Base-by-base conservation (phyloP, 2,113 vertebrate species). In the Zosterops hypoxanthus region DNA sequence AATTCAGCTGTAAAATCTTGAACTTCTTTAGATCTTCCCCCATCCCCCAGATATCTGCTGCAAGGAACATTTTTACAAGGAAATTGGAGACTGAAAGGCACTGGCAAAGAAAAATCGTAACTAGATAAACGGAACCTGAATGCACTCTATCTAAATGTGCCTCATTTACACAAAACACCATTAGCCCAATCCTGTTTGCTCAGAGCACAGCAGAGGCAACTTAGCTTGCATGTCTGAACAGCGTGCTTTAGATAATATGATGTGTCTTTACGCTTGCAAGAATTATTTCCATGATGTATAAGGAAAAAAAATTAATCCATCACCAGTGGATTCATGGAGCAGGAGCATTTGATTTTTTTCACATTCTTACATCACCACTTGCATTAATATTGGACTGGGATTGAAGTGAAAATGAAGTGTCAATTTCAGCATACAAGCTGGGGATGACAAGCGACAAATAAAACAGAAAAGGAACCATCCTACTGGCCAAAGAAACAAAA, bases 1-100 rank as follows among this genome's bases (percentile, higher is more conserved):
- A 93, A 84, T 85, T 94, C 81, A 86, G 70, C 85, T 96, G 95
- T 92, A 95, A 96, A 96, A 95, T 97, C 89, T 90, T 94, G 89
- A 98, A 97, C 95, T 97, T 91, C 49, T 56, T 24, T 26, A 97
- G 91, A 96, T 72, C 90, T 97, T 77, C 19, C 24, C 34, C 57
- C 41, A n/a, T 81, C 60, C 64, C 66, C 46, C 52, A 44, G 47
- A 63, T 39, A 88, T 50, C 9, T 4, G 1, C 63, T 86, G 46
- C 86, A 88, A 91, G 79, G 72, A 68, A 89, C 72, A 84, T 94
- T 81, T 69, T n/a, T n/a, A 88, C 46, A 84, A 70, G 64, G 41
- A 93, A 92, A 56, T 31, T 34, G 61, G 70, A 91, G 41, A 36
- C 50, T 60, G 89, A 84, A 91, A 68, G 53, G 53, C 21, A 81